A percentile compares a stretch with the other conserved stretches of the same genome.
Conservation (phyloP, 2,113 vertebrate species). For the Pipa parva region DNA sequence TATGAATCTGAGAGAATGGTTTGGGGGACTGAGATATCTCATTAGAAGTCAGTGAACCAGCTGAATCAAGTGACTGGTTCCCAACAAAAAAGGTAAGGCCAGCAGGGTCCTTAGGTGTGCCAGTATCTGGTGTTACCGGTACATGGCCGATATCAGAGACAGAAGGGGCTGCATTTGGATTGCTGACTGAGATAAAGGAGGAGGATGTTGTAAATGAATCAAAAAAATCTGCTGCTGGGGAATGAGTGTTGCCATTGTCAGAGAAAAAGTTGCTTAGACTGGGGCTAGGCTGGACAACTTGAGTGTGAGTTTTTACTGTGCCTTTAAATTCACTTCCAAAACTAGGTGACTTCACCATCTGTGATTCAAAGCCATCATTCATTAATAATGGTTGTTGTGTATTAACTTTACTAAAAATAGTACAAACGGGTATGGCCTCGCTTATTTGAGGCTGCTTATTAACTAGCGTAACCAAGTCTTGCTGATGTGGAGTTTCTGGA, state of each 20-base stretch:
- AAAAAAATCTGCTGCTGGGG: slow-evolving; percentile 88
- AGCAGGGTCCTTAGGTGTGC: slow-evolving; percentile 48
- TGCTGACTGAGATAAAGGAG: slow-evolving; percentile 89
- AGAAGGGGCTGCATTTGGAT: slow-evolving; percentile 75
- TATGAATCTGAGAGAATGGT: slow-evolving; percentile 81
- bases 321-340: slow-evolving; percentile 74
- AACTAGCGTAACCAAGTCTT: neutral
- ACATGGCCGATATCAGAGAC: slow-evolving; percentile 64
- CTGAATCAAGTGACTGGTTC: slow-evolving; percentile 43
- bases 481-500: slow-evolving; percentile 30
- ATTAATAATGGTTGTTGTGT: slow-evolving; percentile 63
- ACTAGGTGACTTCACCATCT: slow-evolving; percentile 93
- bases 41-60: slow-evolving; percentile 42
- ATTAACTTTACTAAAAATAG: slow-evolving; percentile 83
- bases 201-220: slow-evolving; percentile 90
- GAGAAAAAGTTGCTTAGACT: slow-evolving; percentile 95
- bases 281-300: slow-evolving; percentile 90
- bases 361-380: slow-evolving; percentile 86
- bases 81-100: slow-evolving; percentile 52
- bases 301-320: slow-evolving; percentile 64
- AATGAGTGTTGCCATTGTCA: slow-evolving; percentile 67
- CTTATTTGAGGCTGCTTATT: slow-evolving; percentile 48
- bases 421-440: slow-evolving; percentile 81
- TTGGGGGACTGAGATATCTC: slow-evolving; percentile 56
- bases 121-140: slow-evolving; percentile 48